A percentile compares a stretch with the other conserved stretches of the same genome.
Conservation (phyloP, 1,140 invertebrate species). For the Catajapyx aquilonaris region DNA sequence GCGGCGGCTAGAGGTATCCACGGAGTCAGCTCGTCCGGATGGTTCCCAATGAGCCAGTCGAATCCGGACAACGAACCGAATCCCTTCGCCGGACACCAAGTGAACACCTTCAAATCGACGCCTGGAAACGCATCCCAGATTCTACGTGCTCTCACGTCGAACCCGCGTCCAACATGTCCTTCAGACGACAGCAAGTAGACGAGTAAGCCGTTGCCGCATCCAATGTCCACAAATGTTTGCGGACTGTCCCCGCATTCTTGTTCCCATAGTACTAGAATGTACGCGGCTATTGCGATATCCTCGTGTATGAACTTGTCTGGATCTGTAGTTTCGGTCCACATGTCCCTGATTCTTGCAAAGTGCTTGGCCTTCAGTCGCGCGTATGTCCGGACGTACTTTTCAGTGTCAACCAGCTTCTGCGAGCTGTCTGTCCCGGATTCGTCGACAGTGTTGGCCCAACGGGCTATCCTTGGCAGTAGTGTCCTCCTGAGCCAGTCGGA, state of each 20-base stretch:
- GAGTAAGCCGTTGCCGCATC: constrained; percentile 90
- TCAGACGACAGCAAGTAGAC: constrained; percentile 70
- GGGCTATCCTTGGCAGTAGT: constrained; percentile 1
- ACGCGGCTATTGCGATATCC: constrained; percentile 85
- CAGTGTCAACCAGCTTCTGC: no score
- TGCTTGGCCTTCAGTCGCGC: no score
- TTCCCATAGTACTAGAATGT: constrained; percentile 63
- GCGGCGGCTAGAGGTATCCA: constrained; percentile 90
- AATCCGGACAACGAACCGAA: constrained; percentile 48
- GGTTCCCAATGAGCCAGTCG: constrained; percentile 96
- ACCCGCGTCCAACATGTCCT: constrained; percentile 63
- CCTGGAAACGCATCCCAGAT: no score
- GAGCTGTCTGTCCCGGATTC: no score
- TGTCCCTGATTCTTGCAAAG: no score
- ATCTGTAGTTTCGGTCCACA: constrained; percentile 81
- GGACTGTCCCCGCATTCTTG: constrained; percentile 21
- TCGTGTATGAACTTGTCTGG: constrained; percentile 90
- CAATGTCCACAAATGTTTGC: constrained; percentile 75
- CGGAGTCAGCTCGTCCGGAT: constrained; percentile 93
- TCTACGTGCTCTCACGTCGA: constrained; percentile 73
- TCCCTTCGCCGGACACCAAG: no score
- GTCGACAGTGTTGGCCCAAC: background rate
- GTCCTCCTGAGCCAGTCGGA: constrained; percentile 1
- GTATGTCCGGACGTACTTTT: no score
- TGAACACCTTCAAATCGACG: no score